Evolutionary conservation across 1,140 invertebrate species (phyloP), one percentile per base, ranked within the genome.

Genomic region (Aphelenchoides fujianensis): DNA sequence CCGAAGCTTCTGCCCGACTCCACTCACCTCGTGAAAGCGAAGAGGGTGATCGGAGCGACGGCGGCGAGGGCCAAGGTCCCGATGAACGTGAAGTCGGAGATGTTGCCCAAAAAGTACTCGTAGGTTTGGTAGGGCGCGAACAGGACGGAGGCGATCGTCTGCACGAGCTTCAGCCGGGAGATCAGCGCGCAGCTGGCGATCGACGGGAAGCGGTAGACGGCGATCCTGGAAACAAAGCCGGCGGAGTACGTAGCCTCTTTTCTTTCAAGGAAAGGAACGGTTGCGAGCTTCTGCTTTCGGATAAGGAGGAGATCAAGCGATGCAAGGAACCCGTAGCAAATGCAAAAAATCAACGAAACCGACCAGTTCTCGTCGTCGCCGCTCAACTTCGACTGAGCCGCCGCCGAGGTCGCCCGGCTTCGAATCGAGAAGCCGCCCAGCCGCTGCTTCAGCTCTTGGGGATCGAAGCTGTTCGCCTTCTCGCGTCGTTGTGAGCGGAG

Each of bases 61-160:
- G 59, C 27, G 23, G 69, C 64, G 23, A 53, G 30, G 0, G n/a
- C 70, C 28, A 55, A 19, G 31, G 9, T 27, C 9, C 19, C 63
- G 48, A 35, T 53, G 12, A 19, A 23, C 16, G 30, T 28, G 1
- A 30, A 34, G 16, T 52, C 19, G 31, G 53, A 52, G 28, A n/a
- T 52, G 30, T 12, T 69, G 34, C 23, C 70, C 37, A 3, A 34
- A 3, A 69, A 5, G 36, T 59, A 28, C 23, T 28, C 36, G 31
- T 71, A 71, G 9, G 70, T 71, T 23, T n/a, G 30, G 27, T 41
- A 71, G 16, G 70, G 70, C 36, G 59, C 36, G n/a, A 67, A 16
- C 5, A 41, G 19, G 35, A 34, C 64, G 30, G 9, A 19, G 5
- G 31, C 35, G 5, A 71, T 52, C n/a, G 70, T 71, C 59, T 71